Conservation (phyloP, 2,888 invertebrate genomes). For the Macropis europaea region DNA sequence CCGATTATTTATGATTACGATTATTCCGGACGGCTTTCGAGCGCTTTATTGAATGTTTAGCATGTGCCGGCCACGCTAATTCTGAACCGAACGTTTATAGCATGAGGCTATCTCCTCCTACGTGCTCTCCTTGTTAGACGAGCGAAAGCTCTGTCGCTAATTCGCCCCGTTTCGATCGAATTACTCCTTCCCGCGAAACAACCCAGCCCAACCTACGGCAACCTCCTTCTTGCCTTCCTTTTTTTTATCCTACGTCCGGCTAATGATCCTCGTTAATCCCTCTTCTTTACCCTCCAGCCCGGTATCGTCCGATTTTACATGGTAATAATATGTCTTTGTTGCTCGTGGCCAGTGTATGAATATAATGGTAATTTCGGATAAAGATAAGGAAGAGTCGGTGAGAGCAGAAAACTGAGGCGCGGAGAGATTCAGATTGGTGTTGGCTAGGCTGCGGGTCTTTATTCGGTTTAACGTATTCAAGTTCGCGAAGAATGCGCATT, state of each 20-base stretch:
- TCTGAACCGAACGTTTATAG: conserved; percentile 71
- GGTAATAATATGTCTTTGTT: conserved; percentile 34
- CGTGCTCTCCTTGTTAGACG: conserved; percentile 61
- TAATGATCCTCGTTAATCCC: conserved; percentile 58
- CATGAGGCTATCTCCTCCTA: conserved; percentile 61
- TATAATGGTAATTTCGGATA: too few species aligned
- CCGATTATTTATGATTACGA: conserved; percentile 78
- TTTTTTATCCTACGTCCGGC: conserved; percentile 40
- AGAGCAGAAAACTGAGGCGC: too few species aligned
- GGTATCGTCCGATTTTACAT: conserved; percentile 41
- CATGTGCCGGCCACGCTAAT: conserved; percentile 76
- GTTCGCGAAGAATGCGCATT: too few species aligned
- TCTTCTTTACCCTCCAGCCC: conserved; percentile 47
- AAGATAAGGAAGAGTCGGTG: too few species aligned
- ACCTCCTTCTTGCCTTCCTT: conserved; percentile 2
- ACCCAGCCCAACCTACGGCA: conserved; percentile 14
- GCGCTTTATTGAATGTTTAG: conserved; percentile 77
- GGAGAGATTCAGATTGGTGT: too few species aligned
- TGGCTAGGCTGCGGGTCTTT: too few species aligned
- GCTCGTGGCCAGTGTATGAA: too few species aligned
- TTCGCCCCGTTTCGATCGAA: conserved; percentile 62
- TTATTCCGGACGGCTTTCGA: conserved; percentile 76
- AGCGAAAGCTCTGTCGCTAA: conserved; percentile 61
- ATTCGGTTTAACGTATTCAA: too few species aligned
- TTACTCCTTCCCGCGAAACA: conserved; percentile 56